Percentiles rank a stretch among this genome's conserved stretches.
These are phyloP conservation scores for Mantis religiosa DNA, from an alignment of 2,888 invertebrate genomes.

Conservation along the genomic window DNA sequence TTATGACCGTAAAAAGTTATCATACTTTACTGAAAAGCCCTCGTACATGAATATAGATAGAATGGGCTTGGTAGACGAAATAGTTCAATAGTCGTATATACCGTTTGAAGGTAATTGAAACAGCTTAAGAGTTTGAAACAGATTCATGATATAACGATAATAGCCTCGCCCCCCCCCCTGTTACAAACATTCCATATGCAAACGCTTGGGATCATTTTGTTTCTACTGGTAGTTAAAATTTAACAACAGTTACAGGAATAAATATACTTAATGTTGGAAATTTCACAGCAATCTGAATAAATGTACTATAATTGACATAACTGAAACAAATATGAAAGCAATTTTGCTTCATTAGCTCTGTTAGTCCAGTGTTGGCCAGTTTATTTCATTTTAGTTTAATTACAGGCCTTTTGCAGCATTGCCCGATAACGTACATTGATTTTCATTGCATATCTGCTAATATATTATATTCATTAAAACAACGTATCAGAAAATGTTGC, in stretches of 20 bases:
- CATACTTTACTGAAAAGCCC: too few relatives aligned
- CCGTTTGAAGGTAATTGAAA: too few relatives aligned
- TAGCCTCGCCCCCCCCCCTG: too few relatives aligned
- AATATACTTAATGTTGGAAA: not conserved
- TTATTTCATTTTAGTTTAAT: not conserved
- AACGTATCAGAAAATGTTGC: too few relatives aligned
- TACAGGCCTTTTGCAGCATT: not conserved
- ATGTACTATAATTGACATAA: not conserved
- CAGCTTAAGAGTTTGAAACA: too few relatives aligned
- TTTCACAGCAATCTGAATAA: not conserved
- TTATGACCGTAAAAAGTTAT: too few relatives aligned
- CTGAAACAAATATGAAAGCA: not conserved
- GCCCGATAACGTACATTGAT: not conserved
- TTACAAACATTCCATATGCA: not conserved
- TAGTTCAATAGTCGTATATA: too few relatives aligned
- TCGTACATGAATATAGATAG: too few relatives aligned
- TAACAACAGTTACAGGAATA: not conserved
- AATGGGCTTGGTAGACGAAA: too few relatives aligned
- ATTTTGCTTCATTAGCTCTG: not conserved
- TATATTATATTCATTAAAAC: not conserved
- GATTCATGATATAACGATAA: too few relatives aligned
- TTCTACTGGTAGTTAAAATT: not conserved
- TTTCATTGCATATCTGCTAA: not conserved
- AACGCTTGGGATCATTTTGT: not conserved
- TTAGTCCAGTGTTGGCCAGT: not conserved